Conservation (phyloP, 2,888 invertebrate species). For the Digitonthophagus gazella region DNA sequence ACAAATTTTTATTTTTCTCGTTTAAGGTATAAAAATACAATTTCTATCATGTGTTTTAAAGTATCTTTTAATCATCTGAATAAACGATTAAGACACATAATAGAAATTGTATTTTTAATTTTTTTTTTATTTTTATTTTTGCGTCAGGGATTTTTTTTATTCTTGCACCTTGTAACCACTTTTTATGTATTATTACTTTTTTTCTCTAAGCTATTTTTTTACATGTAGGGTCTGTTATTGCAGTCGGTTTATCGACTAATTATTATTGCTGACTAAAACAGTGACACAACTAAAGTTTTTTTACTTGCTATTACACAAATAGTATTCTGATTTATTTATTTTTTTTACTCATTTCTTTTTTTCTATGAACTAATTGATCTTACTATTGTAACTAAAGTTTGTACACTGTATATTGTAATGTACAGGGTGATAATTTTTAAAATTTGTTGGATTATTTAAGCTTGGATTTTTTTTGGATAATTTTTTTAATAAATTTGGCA, state of each 20-base stretch:
- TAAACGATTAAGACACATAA: too few relatives aligned
- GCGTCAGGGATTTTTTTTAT: too few relatives aligned
- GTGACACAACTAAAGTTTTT: neutral
- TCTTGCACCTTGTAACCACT: too few relatives aligned
- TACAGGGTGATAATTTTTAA: neutral
- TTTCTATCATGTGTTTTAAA: neutral
- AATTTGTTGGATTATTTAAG: neutral
- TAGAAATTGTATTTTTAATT: neutral
- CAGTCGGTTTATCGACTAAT: neutral
- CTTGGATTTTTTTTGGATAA: neutral
- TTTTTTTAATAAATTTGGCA: too few relatives aligned
- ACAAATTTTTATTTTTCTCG: constrained; percentile 11
- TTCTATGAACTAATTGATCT: too few relatives aligned
- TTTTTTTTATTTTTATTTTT: constrained; percentile 3
- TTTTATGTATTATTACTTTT: too few relatives aligned
- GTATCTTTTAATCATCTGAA: neutral
- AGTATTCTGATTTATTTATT: neutral
- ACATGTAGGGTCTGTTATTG: neutral
- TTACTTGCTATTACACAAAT: neutral
- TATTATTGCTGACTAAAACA: neutral
- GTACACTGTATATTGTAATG: neutral
- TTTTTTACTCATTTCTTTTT: neutral
- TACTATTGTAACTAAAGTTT: neutral
- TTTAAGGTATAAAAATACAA: too few relatives aligned
- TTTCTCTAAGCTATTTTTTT: neutral